Percentiles rank a stretch among this genome's conserved stretches.
Conservation (phyloP, 1,140 invertebrate species). For the Trinorchestia longiramus region DNA sequence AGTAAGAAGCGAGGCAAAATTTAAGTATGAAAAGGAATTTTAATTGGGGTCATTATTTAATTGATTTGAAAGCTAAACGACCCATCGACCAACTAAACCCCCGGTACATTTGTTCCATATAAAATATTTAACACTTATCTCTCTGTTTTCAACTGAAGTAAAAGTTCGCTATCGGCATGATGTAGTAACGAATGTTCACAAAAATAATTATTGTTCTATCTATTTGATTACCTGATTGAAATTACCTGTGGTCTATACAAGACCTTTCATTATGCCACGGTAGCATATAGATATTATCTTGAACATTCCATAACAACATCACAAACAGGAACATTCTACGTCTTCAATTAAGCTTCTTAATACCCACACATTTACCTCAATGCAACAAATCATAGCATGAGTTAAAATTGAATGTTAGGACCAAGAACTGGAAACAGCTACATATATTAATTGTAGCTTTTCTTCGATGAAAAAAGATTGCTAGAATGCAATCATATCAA, state of each 20-base stretch:
- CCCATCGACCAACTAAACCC: not conserved
- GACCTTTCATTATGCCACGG: not conserved
- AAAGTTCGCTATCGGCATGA: not conserved
- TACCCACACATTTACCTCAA: not conserved
- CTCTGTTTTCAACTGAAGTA: not conserved
- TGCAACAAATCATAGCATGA: not conserved
- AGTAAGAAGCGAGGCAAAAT: not conserved
- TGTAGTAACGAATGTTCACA: not conserved
- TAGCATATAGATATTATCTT: conserved; percentile 19
- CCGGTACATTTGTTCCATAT: not conserved
- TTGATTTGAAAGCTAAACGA: not conserved
- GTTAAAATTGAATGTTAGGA: not conserved
- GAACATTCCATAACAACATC: conserved; percentile 19
- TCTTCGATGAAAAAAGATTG: not conserved
- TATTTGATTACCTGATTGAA: conserved; percentile 12
- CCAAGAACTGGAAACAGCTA: not conserved
- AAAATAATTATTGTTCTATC: not conserved
- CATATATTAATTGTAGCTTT: not conserved
- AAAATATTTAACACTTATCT: not conserved
- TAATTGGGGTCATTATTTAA: not conserved
- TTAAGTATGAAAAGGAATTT: not conserved
- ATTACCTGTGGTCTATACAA: conserved; percentile 12
- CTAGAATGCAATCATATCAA: not conserved
- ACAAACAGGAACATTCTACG: not conserved
- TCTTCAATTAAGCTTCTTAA: not conserved